A percentile compares a stretch with the other conserved stretches of the same genome.
Evolutionary conservation across 2,113 vertebrate species (phyloP).

Genomic region (Alouatta palliata): DNA sequence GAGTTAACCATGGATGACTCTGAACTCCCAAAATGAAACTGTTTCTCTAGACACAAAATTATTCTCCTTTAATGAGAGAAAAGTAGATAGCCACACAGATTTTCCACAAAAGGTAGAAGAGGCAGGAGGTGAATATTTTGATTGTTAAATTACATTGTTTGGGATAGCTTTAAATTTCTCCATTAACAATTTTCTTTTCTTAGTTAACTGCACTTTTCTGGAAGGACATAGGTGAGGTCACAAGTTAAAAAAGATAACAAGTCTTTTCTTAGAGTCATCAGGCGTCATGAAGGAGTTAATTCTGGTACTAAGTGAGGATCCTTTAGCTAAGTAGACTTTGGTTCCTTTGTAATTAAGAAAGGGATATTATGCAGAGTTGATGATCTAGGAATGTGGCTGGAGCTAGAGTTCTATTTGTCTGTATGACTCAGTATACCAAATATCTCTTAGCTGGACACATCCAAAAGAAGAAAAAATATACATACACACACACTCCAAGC

Average conservation of each 20-base stretch:
- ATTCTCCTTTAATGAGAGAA: conserved; percentile 2
- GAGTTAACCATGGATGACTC: neutral
- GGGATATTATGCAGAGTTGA: conserved; percentile 52
- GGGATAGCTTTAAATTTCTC: conserved; percentile 70
- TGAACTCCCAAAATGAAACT: neutral
- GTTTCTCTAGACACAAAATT: conserved; percentile 1
- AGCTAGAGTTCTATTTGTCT: conserved; percentile 50
- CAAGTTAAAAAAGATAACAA: conserved; percentile 59
- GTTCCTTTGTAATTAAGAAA: conserved; percentile 61
- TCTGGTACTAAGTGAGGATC: conserved; percentile 24
- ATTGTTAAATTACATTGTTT: conserved; percentile 59
- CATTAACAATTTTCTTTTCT: conserved; percentile 62
- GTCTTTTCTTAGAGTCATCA: conserved; percentile 47
- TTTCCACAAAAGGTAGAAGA: conserved; percentile 57
- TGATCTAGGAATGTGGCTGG: conserved; percentile 55
- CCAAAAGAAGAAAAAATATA: conserved; percentile 57
- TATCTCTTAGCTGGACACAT: conserved; percentile 19
- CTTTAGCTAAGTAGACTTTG: conserved; percentile 66
- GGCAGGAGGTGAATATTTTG: conserved; percentile 68
- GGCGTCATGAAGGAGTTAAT: conserved; percentile 9
- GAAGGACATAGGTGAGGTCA: conserved; percentile 64
- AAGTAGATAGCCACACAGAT: neutral
- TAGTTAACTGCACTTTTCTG: conserved; percentile 54
- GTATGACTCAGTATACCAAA: conserved; percentile 63
- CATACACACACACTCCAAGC: neutral